A percentile compares a stretch with the other conserved stretches of the same genome.
Conservation (phyloP, 2,888 invertebrate genomes). For the Dyspetes luteomarginatus region DNA sequence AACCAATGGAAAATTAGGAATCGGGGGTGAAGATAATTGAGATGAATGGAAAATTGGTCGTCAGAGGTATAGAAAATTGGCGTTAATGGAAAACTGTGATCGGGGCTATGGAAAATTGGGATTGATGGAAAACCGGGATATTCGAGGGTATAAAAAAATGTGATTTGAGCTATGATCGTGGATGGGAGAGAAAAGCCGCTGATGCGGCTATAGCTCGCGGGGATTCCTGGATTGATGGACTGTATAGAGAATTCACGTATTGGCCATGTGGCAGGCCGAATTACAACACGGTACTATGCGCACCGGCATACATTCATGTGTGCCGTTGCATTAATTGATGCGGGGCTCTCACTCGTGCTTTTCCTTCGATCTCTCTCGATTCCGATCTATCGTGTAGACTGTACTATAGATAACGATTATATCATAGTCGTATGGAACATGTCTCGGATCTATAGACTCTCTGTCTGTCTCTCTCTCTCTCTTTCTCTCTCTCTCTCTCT, state of each 20-base stretch:
- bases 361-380: slow-evolving; percentile 10
- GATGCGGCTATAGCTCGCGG: slow-evolving; percentile 47
- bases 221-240: slow-evolving; percentile 76
- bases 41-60: too few relatives aligned
- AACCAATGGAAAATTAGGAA: too few relatives aligned
- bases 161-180: too few relatives aligned
- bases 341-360: slow-evolving; percentile 68
- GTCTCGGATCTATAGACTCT: slow-evolving; percentile 15
- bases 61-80: too few relatives aligned
- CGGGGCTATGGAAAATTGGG: too few relatives aligned
- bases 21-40: too few relatives aligned
- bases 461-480: not conserved
- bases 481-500: slow-evolving; percentile 22
- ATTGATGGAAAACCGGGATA: not conserved
- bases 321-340: slow-evolving; percentile 81
- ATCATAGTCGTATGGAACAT: slow-evolving; percentile 39
- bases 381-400: slow-evolving; percentile 5
- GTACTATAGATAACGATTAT: slow-evolving; percentile 11
- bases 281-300: slow-evolving; percentile 78
- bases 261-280: slow-evolving; percentile 75
- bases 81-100: too few relatives aligned
- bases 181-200: not conserved
- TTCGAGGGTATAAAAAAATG: too few relatives aligned
- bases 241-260: slow-evolving; percentile 69
- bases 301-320: slow-evolving; percentile 78